A percentile compares a stretch with the other conserved stretches of the same genome.
These are phyloP conservation scores for Bombyx huttoni DNA, from an alignment of 2,888 invertebrate species.

Conservation along the genomic window DNA sequence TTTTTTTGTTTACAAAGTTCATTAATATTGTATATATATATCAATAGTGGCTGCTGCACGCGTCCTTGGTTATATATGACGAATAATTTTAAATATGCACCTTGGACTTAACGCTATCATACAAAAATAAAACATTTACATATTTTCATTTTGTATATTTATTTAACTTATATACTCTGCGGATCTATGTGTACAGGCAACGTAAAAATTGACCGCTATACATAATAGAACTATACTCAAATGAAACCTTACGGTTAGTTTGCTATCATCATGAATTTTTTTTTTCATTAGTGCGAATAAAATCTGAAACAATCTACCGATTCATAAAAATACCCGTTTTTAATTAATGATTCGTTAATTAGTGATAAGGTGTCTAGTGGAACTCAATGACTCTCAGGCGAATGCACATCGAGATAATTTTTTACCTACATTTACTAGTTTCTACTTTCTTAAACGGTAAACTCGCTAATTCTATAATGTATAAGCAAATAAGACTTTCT, in stretches of 20 bases:
- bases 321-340: neutral
- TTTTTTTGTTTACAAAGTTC: neutral
- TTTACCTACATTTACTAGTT: slow-evolving; percentile 30
- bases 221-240: no score
- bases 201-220: no score
- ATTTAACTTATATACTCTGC: neutral
- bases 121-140: neutral
- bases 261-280: no score
- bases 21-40: neutral
- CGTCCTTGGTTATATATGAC: neutral
- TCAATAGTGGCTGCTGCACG: neutral
- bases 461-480: slow-evolving; percentile 16
- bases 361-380: slow-evolving; percentile 5
- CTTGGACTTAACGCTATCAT: neutral
- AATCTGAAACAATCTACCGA: no score
- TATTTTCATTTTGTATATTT: neutral
- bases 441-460: slow-evolving; percentile 61
- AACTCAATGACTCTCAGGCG: slow-evolving; percentile 38
- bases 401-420: slow-evolving; percentile 29
- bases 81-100: neutral
- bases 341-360: neutral
- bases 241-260: no score
- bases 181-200: no score
- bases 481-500: slow-evolving; percentile 28
- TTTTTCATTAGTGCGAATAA: no score